A percentile compares a stretch with the other conserved stretches of the same genome.
phyloP scores from a whole-genome alignment of 2,797 vertebrate species.

The Notolabrus celidotus region DNA sequence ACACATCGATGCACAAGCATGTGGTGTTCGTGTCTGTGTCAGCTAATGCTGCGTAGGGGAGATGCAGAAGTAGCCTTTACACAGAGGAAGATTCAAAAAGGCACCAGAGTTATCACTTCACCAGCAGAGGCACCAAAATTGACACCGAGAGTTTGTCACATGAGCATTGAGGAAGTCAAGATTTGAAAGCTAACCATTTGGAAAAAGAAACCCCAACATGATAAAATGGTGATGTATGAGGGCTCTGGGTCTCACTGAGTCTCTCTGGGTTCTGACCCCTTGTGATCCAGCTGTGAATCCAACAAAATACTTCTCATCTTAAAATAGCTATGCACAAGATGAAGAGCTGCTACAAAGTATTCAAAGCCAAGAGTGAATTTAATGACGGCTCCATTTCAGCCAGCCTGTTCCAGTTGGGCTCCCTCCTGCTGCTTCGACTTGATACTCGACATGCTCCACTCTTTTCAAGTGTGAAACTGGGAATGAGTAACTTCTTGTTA shows the following conservation, averaged over 20 bases:
- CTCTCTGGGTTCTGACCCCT: not conserved
- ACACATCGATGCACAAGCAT: too few species aligned
- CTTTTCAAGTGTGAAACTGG: slow-evolving; percentile 6
- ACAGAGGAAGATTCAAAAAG: too few species aligned
- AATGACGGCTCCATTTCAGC: slow-evolving; percentile 14
- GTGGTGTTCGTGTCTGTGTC: too few species aligned
- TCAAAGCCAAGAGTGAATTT: slow-evolving; percentile 2
- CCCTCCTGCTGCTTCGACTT: slow-evolving; percentile 15
- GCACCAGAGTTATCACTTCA: too few species aligned
- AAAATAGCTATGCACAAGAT: not conserved
- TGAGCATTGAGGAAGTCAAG: too few species aligned
- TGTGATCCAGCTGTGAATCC: not conserved
- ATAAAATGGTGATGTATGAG: not conserved
- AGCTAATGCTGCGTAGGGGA: too few species aligned
- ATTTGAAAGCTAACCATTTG: too few species aligned
- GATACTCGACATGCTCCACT: slow-evolving; percentile 11
- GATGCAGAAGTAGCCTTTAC: too few species aligned
- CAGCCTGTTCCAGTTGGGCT: slow-evolving; percentile 3
- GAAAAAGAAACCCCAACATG: too few species aligned
- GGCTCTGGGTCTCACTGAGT: not conserved
- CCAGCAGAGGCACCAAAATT: too few species aligned
- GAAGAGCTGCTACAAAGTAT: slow-evolving; percentile 7
- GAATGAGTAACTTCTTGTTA: not conserved
- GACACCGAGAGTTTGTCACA: too few species aligned
- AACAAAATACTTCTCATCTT: not conserved